A percentile compares a stretch with the other conserved stretches of the same genome.
phyloP scores from a whole-genome alignment of 2,113 vertebrate species.

The Oreocharis arfaki region DNA sequence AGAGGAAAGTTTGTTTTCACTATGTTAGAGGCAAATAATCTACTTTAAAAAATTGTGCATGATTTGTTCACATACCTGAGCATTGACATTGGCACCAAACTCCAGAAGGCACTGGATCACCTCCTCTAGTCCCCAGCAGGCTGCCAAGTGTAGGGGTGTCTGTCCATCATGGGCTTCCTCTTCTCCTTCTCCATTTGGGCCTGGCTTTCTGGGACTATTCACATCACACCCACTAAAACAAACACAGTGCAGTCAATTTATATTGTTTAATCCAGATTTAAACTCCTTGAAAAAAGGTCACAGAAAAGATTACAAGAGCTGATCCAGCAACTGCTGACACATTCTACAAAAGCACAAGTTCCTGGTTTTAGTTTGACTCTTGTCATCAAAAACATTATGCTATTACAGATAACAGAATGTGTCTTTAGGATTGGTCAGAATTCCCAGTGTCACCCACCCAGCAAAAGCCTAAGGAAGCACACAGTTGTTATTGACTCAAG shows the following conservation, averaged over 20 bases:
- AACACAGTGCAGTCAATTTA: background rate
- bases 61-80: constrained; percentile 76
- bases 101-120: constrained; percentile 96
- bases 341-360: background rate
- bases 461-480: background rate
- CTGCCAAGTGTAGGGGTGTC: constrained; percentile 90
- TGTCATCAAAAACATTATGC: background rate
- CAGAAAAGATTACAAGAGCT: background rate
- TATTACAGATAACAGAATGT: background rate
- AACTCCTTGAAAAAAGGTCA: background rate
- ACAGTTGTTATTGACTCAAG: background rate
- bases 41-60: background rate
- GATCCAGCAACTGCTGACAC: background rate
- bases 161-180: constrained; percentile 95
- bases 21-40: background rate
- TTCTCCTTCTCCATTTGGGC: constrained; percentile 90
- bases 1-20: background rate
- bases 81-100: constrained; percentile 95
- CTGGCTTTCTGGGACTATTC: constrained; percentile 88
- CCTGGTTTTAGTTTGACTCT: background rate
- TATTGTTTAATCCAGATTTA: background rate
- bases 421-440: background rate
- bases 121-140: constrained; percentile 93
- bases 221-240: constrained; percentile 88
- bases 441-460: background rate